These are phyloP conservation scores for Siniperca undulata DNA, from an alignment of 2,797 vertebrate genomes.

Conservation along the genomic window DNA sequence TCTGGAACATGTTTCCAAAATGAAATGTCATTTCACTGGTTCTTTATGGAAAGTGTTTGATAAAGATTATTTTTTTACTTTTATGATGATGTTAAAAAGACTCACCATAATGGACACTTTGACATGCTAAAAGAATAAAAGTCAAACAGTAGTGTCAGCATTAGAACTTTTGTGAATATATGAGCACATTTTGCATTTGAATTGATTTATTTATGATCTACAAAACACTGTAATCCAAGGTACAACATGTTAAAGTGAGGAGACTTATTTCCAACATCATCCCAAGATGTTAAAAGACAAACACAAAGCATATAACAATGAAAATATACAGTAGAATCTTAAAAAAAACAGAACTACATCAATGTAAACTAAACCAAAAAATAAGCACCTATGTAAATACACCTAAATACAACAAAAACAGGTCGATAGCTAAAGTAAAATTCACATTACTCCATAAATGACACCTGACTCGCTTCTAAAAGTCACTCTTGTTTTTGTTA, in stretches of 20 bases:
- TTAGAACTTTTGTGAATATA: neutral
- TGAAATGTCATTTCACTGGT: neutral
- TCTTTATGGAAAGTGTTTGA: neutral
- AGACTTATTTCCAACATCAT: neutral
- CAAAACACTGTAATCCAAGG: neutral
- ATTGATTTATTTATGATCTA: neutral
- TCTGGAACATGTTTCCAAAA: constrained; percentile 70
- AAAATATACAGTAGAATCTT: neutral
- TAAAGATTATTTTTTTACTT: neutral
- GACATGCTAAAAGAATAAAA: constrained; percentile 71
- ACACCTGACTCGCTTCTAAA: neutral
- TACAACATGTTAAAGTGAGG: neutral
- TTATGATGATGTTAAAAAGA: constrained; percentile 15
- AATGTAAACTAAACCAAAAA: neutral
- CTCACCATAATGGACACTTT: constrained; percentile 82
- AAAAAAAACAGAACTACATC: neutral
- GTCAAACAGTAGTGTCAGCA: constrained; percentile 6
- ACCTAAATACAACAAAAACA: neutral
- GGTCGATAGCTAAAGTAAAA: neutral
- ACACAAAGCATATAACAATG: neutral
- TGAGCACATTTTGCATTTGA: neutral
- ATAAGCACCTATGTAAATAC: too few species aligned
- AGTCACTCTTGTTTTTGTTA: neutral
- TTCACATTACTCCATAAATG: neutral
- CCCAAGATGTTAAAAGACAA: neutral